Conservation (phyloP, 2,113 vertebrate genomes). For the Hydropotes inermis region DNA sequence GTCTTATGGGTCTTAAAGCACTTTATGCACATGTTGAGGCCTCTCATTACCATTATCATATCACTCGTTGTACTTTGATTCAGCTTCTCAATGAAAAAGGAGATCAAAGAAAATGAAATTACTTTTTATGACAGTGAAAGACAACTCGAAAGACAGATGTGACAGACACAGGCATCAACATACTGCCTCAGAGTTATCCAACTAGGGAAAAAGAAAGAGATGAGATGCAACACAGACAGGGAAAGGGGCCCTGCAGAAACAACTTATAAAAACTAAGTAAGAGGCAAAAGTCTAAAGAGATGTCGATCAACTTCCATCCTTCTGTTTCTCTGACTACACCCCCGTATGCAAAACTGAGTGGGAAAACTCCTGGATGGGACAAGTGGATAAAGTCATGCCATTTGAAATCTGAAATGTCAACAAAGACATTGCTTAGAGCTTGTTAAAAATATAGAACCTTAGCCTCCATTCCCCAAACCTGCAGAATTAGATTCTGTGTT, state of each 20-base stretch:
- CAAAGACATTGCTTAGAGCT: neutral
- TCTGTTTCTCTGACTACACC: neutral
- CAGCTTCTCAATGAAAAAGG: neutral
- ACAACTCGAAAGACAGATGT: neutral
- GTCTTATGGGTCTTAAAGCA: neutral
- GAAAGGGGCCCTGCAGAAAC: neutral
- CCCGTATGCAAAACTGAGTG: neutral
- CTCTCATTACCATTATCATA: neutral
- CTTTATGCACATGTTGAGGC: no score
- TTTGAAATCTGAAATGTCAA: neutral
- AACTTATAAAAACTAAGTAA: neutral
- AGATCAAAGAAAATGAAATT: neutral
- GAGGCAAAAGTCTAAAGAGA: neutral
- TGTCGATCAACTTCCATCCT: neutral
- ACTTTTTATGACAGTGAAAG: neutral
- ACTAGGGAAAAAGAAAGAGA: neutral
- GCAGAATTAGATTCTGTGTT: neutral
- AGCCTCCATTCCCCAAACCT: neutral
- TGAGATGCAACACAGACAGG: neutral
- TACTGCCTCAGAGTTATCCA: neutral
- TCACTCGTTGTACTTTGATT: neutral
- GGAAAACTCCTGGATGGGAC: neutral
- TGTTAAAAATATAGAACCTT: neutral
- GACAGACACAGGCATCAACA: neutral
- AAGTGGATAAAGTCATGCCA: no score